These are phyloP conservation scores for Drosophila chauvacae DNA, from an alignment of 1,140 invertebrate species.

Conservation along the genomic window DNA sequence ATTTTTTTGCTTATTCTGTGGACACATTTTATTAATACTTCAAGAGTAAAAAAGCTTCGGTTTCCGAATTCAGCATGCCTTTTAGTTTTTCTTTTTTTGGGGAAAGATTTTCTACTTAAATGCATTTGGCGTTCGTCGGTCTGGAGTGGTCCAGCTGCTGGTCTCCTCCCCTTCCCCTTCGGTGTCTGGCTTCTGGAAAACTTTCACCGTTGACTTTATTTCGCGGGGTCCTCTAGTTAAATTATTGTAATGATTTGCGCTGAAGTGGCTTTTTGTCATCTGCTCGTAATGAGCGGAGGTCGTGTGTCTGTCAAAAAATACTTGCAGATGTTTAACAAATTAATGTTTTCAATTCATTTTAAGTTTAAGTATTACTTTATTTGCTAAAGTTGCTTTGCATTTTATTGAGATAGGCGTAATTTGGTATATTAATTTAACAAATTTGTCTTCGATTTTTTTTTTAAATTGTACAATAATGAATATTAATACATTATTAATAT, in stretches of 20 bases:
- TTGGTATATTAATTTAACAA: not conserved
- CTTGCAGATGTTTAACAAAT: slow-evolving; percentile 1
- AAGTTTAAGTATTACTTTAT: not conserved
- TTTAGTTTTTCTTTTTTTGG: slow-evolving; percentile 32
- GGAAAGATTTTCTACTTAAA: slow-evolving; percentile 70
- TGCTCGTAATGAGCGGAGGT: slow-evolving; percentile 36
- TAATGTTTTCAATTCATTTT: not conserved
- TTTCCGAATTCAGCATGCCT: not conserved
- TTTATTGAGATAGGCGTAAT: not conserved
- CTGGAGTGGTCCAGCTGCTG: slow-evolving; percentile 66
- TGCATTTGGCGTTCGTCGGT: slow-evolving; percentile 70
- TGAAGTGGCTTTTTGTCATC: slow-evolving; percentile 55
- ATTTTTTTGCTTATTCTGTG: not conserved
- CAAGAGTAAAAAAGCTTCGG: not conserved
- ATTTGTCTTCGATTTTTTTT: no score
- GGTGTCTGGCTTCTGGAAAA: slow-evolving; percentile 42
- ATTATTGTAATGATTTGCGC: slow-evolving; percentile 75
- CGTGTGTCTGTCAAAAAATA: not conserved
- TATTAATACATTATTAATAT: not conserved
- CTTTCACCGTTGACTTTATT: slow-evolving; percentile 64
- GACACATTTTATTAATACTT: no score
- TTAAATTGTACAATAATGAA: not conserved
- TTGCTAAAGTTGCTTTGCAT: not conserved
- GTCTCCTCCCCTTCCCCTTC: slow-evolving; percentile 3
- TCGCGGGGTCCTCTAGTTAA: slow-evolving; percentile 45